A percentile compares a stretch with the other conserved stretches of the same genome.
Conservation (phyloP, 2,113 vertebrate species). For the Oreochromis niloticus region DNA sequence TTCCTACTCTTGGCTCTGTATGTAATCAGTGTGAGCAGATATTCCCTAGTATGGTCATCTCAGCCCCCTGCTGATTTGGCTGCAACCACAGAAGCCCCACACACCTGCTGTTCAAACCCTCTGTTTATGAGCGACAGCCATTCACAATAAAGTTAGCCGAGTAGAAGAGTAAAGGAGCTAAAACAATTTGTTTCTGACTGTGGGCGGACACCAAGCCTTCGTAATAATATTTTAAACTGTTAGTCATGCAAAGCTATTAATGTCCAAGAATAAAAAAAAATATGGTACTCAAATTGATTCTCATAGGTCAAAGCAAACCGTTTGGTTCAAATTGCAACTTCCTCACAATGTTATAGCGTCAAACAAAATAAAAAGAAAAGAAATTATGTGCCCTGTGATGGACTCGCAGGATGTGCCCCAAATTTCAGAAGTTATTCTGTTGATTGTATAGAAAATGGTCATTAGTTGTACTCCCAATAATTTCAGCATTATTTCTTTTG, state of each 20-base stretch:
- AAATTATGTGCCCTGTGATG: neutral
- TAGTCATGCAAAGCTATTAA: neutral
- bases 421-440: neutral
- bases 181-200: neutral
- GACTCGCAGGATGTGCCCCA: neutral
- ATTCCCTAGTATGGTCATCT: neutral
- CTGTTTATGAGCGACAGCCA: neutral
- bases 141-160: neutral
- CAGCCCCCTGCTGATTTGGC: neutral
- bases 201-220: neutral
- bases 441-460: neutral
- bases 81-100: neutral
- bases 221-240: neutral
- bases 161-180: neutral
- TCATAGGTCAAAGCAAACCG: neutral
- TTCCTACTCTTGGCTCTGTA: neutral
- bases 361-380: neutral
- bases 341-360: neutral
- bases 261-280: neutral
- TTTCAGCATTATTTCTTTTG: neutral
- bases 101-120: neutral
- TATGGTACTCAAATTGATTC: neutral
- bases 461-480: neutral
- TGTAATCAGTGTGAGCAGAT: neutral
- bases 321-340: neutral